Evolutionary conservation across 2,797 vertebrate genomes (phyloP).

Genomic region (Falco biarmicus): DNA sequence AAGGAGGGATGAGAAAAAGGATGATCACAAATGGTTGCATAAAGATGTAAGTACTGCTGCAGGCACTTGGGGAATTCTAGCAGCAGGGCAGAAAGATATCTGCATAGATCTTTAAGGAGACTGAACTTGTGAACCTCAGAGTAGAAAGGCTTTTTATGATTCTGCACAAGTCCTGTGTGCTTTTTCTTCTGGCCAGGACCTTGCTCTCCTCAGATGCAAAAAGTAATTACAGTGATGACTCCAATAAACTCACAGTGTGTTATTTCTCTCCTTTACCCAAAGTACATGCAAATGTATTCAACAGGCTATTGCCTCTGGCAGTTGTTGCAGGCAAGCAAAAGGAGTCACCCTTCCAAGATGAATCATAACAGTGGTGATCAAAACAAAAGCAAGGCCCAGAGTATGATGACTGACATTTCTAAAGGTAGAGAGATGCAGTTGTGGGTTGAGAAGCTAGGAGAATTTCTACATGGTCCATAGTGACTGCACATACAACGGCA

Average conservation of each 20-base stretch:
- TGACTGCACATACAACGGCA: not conserved
- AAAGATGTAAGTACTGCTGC: not conserved
- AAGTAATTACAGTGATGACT: not conserved
- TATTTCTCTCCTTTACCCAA: not conserved
- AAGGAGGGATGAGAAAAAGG: not conserved
- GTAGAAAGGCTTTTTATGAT: not conserved
- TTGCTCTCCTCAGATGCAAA: not conserved
- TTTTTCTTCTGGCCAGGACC: not conserved
- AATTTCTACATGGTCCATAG: not conserved
- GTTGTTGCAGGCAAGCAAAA: not conserved
- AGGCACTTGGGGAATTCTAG: not conserved
- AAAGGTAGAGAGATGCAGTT: not conserved
- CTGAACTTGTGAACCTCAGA: slow-evolving; percentile 9
- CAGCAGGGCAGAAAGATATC: not conserved
- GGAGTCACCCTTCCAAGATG: not conserved
- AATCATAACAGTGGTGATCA: not conserved
- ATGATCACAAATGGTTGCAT: not conserved
- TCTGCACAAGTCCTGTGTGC: not conserved
- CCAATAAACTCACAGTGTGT: not conserved
- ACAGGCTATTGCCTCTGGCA: not conserved
- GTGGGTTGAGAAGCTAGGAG: not conserved
- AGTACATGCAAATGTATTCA: not conserved
- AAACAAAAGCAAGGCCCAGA: not conserved
- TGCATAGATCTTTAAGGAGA: not conserved
- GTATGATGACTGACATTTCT: not conserved